Evolutionary conservation across 37 sponge, comb jelly and placozoan species (phyloP).

Genomic region (Halisarca cf. caerulea): DNA sequence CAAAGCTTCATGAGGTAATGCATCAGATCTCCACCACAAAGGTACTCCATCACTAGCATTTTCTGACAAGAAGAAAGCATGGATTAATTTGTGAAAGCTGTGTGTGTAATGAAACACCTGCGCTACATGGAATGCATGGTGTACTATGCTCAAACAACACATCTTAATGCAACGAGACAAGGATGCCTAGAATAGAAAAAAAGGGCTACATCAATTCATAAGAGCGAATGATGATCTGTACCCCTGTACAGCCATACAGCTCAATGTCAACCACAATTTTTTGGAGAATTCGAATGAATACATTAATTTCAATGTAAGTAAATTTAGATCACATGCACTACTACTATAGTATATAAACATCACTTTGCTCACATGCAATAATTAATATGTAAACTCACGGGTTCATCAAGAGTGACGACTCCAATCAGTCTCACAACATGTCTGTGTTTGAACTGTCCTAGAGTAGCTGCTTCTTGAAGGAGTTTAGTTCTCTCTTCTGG

Average conservation of each 20-base stretch:
- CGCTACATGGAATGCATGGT: too few relatives aligned
- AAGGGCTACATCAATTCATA: too few relatives aligned
- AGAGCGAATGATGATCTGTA: too few relatives aligned
- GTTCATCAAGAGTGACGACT: conserved; percentile 14
- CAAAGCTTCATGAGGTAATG: not conserved
- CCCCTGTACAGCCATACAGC: too few relatives aligned
- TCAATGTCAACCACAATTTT: not conserved
- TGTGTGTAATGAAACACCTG: too few relatives aligned
- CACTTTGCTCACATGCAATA: not conserved
- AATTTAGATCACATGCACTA: not conserved
- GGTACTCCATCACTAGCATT: conserved; percentile 1
- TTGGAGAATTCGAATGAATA: too few relatives aligned
- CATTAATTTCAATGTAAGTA: not conserved
- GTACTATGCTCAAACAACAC: too few relatives aligned
- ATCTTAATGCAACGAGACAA: too few relatives aligned
- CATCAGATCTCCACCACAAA: not conserved
- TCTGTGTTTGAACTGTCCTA: conserved; percentile 28
- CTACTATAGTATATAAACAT: not conserved
- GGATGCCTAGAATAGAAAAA: too few relatives aligned
- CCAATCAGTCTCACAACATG: conserved; percentile 15
- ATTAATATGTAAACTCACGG: not conserved
- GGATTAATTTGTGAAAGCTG: too few relatives aligned
- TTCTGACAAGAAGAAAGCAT: too few relatives aligned
- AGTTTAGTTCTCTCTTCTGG: not conserved
- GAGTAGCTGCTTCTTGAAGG: not conserved